Evolutionary conservation across 1,140 invertebrate species (phyloP), one percentile per base, ranked within the genome.

Genomic region (Asobara japonica): DNA sequence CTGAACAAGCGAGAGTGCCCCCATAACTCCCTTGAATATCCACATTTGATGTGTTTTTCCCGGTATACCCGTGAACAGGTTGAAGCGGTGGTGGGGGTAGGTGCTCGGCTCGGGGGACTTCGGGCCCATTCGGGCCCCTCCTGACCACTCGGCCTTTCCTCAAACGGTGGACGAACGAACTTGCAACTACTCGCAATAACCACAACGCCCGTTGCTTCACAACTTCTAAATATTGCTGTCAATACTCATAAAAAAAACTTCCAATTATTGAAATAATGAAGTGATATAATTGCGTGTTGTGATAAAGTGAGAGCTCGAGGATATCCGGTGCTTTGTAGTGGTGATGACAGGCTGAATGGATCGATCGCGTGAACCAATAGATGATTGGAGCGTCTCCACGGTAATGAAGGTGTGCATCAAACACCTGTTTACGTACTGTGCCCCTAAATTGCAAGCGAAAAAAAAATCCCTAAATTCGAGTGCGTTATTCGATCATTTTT

Each of bases 111-210:
- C 65, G 65, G 65, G 65, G 10, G 22, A 67, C 20, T 45, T 45
- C 65, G 65, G 65, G 16, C 65, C 65, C 65, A 67, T 45, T 67
- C 65, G 36, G 64, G 29, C 20, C 29, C 64, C 36, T 67, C 45
- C 13, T 41, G 31, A 51, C 51, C 51, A 56, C 51, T 25, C n/a
- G 31, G 13, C 41, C 41, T 45, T 16, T 56, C 1, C 22, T 2
- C 51, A 56, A 8, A 8, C n/a, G 25, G 51, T 56, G 51, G 51
- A 56, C 51, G 51, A 56, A 0, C 51, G 25, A 18, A 20, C 45
- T 51, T 13, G 45, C 16, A 51, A 20, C 18, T 56, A 56, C 51
- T 20, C 3, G 8, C 6, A 7, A 56, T 6, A 56, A 18, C 18
- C 25, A 10, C 13, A 56, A 22, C 51, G 20, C 20, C 22, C 51